Percentiles rank a stretch among this genome's conserved stretches.
phyloP scores from a whole-genome alignment of 2,797 vertebrate genomes.

The Cheirogaleus major region DNA sequence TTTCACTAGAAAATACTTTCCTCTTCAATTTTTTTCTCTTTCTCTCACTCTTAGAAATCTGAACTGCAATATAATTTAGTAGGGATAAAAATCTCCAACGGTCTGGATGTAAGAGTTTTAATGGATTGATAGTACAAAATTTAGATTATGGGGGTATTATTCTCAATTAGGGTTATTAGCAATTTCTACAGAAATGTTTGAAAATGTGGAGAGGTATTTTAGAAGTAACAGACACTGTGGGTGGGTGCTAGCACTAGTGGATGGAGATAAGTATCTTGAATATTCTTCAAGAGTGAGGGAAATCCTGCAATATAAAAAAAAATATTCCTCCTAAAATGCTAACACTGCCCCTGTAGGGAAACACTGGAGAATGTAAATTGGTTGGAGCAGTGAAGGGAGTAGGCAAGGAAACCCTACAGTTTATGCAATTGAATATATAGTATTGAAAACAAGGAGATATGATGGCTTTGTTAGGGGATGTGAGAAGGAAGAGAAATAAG shows the following conservation, averaged over 20 bases:
- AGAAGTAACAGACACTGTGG: not conserved
- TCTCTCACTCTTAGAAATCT: not conserved
- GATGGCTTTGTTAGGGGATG: not conserved
- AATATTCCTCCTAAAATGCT: not conserved
- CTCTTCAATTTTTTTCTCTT: not conserved
- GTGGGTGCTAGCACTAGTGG: not conserved
- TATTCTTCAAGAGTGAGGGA: not conserved
- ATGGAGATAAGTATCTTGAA: not conserved
- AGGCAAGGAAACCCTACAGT: not conserved
- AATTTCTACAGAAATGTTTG: not conserved
- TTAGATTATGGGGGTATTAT: not conserved
- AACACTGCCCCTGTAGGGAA: not conserved
- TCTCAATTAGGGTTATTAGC: not conserved
- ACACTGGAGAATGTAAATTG: accelerated
- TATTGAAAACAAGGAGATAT: not conserved
- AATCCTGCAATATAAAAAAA: not conserved
- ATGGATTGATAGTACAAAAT: not conserved
- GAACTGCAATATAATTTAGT: not conserved
- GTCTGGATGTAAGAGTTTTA: not conserved
- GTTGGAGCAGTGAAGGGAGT: not conserved
- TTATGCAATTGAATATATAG: not conserved
- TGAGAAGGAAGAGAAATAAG: not conserved
- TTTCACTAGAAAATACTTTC: not conserved
- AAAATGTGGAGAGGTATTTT: not conserved
- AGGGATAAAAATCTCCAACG: not conserved